These are phyloP conservation scores for Brachypalpus laphriformis DNA, from an alignment of 2,888 invertebrate species.

Conservation along the genomic window DNA sequence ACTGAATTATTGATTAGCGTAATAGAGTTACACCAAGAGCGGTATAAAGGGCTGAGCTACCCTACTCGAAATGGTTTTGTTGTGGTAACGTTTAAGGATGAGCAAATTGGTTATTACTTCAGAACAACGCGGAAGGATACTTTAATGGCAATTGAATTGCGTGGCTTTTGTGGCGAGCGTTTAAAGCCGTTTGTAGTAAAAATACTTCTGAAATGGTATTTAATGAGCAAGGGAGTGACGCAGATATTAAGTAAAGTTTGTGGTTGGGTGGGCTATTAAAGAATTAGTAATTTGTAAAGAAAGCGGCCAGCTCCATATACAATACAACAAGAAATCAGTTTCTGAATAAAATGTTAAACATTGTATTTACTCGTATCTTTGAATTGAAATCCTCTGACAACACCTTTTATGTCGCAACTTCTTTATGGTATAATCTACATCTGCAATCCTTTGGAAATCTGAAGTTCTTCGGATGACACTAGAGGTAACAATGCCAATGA, in stretches of 20 bases:
- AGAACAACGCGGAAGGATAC: slow-evolving; percentile 20
- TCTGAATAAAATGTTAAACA: no score
- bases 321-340: no score
- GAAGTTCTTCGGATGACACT: no score
- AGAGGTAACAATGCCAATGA: no score
- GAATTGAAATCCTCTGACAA: no score
- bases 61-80: slow-evolving; percentile 30
- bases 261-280: background rate
- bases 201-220: background rate
- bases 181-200: background rate
- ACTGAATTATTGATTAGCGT: slow-evolving; percentile 66
- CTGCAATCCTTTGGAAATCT: no score
- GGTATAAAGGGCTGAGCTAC: background rate
- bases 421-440: no score
- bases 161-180: background rate
- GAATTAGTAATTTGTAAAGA: no score
- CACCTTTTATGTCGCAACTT: no score
- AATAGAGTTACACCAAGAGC: slow-evolving; percentile 1
- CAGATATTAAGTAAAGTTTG: background rate
- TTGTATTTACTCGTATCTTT: no score
- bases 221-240: background rate
- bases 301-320: no score
- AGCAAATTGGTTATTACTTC: slow-evolving; percentile 46
- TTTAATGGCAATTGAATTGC: background rate
- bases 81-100: slow-evolving; percentile 35